These are phyloP conservation scores for Altica lythri DNA, from an alignment of 2,888 invertebrate species.

Conservation along the genomic window DNA sequence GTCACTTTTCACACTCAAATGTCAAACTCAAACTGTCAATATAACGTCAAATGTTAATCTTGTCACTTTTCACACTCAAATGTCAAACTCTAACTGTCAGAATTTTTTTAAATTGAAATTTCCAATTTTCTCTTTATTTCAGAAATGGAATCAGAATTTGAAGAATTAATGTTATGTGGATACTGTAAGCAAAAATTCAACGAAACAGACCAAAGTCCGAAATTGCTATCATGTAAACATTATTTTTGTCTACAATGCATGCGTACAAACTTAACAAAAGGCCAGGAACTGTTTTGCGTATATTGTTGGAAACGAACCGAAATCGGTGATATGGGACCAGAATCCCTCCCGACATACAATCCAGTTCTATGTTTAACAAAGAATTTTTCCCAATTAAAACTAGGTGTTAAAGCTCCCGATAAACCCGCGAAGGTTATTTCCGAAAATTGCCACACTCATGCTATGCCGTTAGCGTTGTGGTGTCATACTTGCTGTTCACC, in stretches of 20 bases:
- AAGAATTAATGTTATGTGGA: conserved; percentile 76
- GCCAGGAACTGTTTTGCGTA: conserved; percentile 70
- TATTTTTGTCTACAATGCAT: conserved; percentile 78
- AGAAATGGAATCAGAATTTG: conserved; percentile 63
- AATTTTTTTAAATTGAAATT: background rate
- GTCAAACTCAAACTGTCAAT: too few relatives aligned
- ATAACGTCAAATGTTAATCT: too few relatives aligned
- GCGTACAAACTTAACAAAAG: conserved; percentile 69
- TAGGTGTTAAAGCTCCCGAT: conserved; percentile 53
- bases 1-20: too few relatives aligned
- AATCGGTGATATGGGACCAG: conserved; percentile 68
- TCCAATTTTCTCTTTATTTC: conserved; percentile 5
- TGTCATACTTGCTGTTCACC: conserved; percentile 69
- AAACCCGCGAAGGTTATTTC: conserved; percentile 52
- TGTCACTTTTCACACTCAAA: too few relatives aligned
- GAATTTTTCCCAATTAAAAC: conserved; percentile 65
- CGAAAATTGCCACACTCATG: conserved; percentile 73
- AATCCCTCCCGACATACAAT: conserved; percentile 70
- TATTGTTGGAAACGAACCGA: conserved; percentile 78
- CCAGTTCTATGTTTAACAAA: conserved; percentile 70
- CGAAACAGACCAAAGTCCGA: conserved; percentile 73
- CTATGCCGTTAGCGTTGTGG: conserved; percentile 74
- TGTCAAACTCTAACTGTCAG: too few relatives aligned
- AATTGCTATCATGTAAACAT: conserved; percentile 75
- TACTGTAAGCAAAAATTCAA: conserved; percentile 77